A percentile compares a stretch with the other conserved stretches of the same genome.
Conservation (phyloP, 1,140 invertebrate genomes). For the Sarcophaga bullata region DNA sequence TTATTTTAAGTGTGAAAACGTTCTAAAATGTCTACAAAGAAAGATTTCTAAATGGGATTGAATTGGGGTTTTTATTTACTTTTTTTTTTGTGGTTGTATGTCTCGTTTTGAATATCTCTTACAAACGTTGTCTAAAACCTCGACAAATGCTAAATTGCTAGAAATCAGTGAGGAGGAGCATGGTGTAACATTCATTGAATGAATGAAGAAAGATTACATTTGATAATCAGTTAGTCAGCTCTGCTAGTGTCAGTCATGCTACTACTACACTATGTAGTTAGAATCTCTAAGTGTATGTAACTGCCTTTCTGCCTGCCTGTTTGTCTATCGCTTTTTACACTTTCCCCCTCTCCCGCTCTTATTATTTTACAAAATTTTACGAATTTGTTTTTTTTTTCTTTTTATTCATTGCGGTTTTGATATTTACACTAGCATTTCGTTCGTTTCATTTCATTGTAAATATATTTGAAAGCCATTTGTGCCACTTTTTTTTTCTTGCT, state of each 20-base stretch:
- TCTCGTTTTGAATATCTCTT: background rate
- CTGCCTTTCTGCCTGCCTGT: background rate
- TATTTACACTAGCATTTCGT: background rate
- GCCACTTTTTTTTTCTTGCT: background rate
- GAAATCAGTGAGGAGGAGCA: background rate
- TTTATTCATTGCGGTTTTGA: background rate
- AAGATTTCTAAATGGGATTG: constrained; percentile 16
- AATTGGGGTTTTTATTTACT: background rate
- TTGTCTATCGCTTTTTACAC: background rate
- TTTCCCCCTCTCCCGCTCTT: background rate
- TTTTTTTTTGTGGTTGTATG: background rate
- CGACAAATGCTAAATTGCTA: background rate
- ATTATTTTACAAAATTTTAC: background rate
- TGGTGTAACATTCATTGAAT: constrained; percentile 15
- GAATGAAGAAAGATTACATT: background rate
- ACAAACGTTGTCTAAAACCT: background rate
- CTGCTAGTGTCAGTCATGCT: background rate
- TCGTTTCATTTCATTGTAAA: background rate
- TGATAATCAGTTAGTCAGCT: background rate
- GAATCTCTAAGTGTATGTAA: background rate
- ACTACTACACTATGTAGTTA: background rate
- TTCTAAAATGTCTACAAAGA: constrained; percentile 15
- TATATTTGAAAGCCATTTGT: too few relatives aligned
- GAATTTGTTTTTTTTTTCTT: too few relatives aligned
- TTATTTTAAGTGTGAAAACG: constrained; percentile 19